These are phyloP conservation scores for Scaptomyza caliginosa DNA, from an alignment of 2,888 invertebrate species.

Conservation along the genomic window DNA sequence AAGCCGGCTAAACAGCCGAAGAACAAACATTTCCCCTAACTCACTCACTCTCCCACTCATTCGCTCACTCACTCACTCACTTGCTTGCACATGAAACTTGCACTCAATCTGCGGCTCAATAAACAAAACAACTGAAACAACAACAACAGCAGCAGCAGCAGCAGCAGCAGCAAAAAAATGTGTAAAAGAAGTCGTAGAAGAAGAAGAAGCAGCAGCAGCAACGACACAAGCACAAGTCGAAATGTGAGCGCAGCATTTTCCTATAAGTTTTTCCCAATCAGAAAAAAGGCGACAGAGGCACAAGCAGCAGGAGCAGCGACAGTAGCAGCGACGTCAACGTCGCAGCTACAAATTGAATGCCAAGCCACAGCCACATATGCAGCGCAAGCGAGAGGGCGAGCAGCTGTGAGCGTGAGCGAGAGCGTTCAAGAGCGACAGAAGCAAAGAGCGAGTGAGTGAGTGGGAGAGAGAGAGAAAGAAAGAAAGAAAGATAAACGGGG, in stretches of 20 bases:
- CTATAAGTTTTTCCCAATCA: conserved; percentile 79
- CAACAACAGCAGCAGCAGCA: not conserved
- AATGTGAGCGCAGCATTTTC: conserved; percentile 62
- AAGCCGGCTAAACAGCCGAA: conserved; percentile 33
- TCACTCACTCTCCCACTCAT: conserved; percentile 7
- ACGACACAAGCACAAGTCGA: conserved; percentile 27
- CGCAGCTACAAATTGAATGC: conserved; percentile 56
- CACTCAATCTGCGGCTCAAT: conserved; percentile 74
- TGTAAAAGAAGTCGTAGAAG: not conserved
- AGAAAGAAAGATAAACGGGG: conserved; percentile 37
- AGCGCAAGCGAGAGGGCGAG: conserved; percentile 36
- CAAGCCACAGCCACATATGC: conserved; percentile 48
- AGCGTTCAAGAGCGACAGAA: too few relatives aligned
- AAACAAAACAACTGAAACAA: conserved; percentile 22
- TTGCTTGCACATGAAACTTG: conserved; percentile 14
- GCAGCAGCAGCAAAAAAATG: not conserved
- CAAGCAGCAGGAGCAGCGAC: conserved; percentile 23
- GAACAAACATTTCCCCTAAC: conserved; percentile 30
- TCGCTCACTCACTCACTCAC: conserved; percentile 1
- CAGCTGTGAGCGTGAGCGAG: conserved; percentile 5
- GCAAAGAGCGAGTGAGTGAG: conserved; percentile 27
- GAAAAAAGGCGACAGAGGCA: conserved; percentile 66
- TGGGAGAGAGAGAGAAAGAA: conserved; percentile 23
- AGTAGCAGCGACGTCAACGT: conserved; percentile 34
- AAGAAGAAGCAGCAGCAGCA: not conserved